phyloP scores from a whole-genome alignment of 2,888 invertebrate species.

The Zonitis immaculata region DNA sequence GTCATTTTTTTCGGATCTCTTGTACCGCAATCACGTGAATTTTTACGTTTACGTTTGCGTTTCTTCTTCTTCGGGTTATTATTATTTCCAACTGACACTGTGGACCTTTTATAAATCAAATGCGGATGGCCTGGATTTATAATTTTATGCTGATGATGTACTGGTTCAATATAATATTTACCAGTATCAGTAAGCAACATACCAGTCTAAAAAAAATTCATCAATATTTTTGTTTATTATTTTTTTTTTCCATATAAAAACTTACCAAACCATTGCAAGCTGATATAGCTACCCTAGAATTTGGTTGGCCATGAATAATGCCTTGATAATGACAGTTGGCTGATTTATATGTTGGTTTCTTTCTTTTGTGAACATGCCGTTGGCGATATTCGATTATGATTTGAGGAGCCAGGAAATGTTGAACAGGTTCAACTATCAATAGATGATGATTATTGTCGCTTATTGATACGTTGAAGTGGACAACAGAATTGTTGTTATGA shows the following conservation, averaged over 20 bases:
- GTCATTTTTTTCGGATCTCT: slow-evolving; percentile 53
- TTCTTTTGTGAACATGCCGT: slow-evolving; percentile 53
- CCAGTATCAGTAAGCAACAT: slow-evolving; percentile 61
- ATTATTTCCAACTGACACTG: slow-evolving; percentile 49
- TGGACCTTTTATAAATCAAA: slow-evolving; percentile 64
- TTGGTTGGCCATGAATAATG: slow-evolving; percentile 62
- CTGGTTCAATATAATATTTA: slow-evolving; percentile 70
- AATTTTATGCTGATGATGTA: slow-evolving; percentile 50
- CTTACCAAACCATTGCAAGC: slow-evolving; percentile 82
- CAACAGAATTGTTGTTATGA: slow-evolving; percentile 51
- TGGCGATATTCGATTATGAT: slow-evolving; percentile 68
- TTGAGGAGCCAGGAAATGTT: slow-evolving; percentile 63
- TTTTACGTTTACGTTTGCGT: slow-evolving; percentile 51
- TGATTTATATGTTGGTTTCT: slow-evolving; percentile 51
- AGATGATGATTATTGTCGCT: slow-evolving; percentile 40
- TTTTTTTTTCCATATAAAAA: slow-evolving; percentile 18
- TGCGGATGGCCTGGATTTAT: slow-evolving; percentile 57
- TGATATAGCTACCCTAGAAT: slow-evolving; percentile 71
- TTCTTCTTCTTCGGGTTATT: slow-evolving; percentile 41
- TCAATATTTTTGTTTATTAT: no score
- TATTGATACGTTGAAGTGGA: slow-evolving; percentile 52
- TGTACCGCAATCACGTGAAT: slow-evolving; percentile 56
- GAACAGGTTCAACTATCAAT: slow-evolving; percentile 54
- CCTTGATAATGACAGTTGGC: slow-evolving; percentile 77
- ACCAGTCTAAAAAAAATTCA: slow-evolving; percentile 63